Conservation (phyloP, 1,140 invertebrate genomes). For the Tetramorium parvispinum region DNA sequence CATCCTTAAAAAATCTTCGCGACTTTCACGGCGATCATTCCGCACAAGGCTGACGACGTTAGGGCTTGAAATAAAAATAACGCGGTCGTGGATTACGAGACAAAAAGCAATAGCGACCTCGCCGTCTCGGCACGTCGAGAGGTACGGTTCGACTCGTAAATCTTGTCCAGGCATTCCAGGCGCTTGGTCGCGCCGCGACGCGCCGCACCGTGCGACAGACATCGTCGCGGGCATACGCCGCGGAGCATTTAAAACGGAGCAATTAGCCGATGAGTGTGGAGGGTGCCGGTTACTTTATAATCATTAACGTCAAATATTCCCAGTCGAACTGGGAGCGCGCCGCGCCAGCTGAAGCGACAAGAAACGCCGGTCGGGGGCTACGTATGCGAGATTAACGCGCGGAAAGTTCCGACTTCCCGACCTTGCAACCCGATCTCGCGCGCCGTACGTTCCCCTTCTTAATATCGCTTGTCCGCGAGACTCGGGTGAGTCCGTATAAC, state of each 20-base stretch:
- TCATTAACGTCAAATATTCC: conserved; percentile 52
- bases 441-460: conserved; percentile 7
- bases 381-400: conserved; percentile 46
- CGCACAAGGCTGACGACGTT: background rate
- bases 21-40: background rate
- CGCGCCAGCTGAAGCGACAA: conserved; percentile 24
- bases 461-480: conserved; percentile 31
- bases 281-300: conserved; percentile 48
- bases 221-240: conserved; percentile 22
- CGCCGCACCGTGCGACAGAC: background rate
- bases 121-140: conserved; percentile 14
- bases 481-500: background rate
- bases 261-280: conserved; percentile 47
- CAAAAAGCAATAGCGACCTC: conserved; percentile 10
- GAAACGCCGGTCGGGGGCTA: conserved; percentile 3
- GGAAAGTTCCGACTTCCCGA: conserved; percentile 31
- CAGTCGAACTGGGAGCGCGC: background rate
- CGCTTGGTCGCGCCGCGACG: background rate
- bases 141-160: conserved; percentile 42
- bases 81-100: background rate
- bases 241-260: conserved; percentile 46
- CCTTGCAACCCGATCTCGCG: background rate
- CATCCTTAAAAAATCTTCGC: background rate
- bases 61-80: conserved; percentile 34
- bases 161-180: background rate